phyloP scores from a whole-genome alignment of 2,113 vertebrate species.

The Salminus brasiliensis region DNA sequence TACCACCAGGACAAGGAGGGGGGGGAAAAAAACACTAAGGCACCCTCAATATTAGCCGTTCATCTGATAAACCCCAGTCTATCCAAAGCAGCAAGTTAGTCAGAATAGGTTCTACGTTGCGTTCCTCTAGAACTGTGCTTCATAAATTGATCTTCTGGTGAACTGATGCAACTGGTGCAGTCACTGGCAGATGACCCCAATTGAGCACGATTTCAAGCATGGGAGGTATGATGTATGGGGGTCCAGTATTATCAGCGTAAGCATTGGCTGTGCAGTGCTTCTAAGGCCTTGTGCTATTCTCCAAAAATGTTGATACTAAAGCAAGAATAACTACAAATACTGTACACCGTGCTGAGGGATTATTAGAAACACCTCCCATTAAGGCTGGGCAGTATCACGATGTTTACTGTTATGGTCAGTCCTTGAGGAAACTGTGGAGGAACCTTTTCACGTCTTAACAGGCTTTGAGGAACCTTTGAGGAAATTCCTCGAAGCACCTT shows the following conservation, averaged over 20 bases:
- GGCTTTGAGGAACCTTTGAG: too few relatives aligned
- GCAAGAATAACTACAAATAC: background rate
- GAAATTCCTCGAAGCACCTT: too few relatives aligned
- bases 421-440: too few relatives aligned
- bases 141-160: background rate
- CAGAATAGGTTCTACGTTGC: background rate
- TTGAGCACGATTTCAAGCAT: background rate
- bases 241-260: background rate
- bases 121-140: background rate
- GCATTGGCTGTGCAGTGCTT: background rate
- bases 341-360: too few relatives aligned
- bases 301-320: background rate
- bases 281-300: background rate
- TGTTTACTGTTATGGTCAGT: too few relatives aligned
- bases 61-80: slow-evolving; percentile 17
- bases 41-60: slow-evolving; percentile 57
- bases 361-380: too few relatives aligned
- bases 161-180: background rate
- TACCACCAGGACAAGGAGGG: slow-evolving; percentile 56
- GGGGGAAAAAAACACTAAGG: slow-evolving; percentile 69
- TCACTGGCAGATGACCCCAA: background rate
- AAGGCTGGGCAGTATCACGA: too few relatives aligned
- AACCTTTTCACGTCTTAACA: too few relatives aligned
- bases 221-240: background rate
- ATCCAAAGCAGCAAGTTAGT: slow-evolving; percentile 46